Conservation (phyloP, 2,888 invertebrate genomes). For the Leptarthrus brevirostris region DNA sequence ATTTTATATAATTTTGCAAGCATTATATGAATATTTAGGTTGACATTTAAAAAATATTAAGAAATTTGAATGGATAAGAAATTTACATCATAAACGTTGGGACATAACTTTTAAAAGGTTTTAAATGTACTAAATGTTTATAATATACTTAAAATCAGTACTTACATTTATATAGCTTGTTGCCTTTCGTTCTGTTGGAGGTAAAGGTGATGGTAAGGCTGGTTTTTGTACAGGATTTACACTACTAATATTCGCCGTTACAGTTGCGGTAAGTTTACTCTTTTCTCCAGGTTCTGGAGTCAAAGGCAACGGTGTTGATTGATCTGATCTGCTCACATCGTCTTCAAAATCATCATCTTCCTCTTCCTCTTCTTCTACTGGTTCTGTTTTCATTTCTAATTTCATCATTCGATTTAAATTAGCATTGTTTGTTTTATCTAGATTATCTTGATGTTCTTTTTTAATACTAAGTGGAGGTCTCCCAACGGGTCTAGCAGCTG, state of each 20-base stretch:
- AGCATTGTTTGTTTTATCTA: conserved; percentile 51
- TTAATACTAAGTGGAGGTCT: conserved; percentile 55
- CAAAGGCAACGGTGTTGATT: conserved; percentile 58
- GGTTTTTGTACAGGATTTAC: conserved; percentile 63
- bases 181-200: conserved; percentile 72
- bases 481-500: conserved; percentile 34
- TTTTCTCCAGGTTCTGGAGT: conserved; percentile 52
- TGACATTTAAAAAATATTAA: too few species aligned
- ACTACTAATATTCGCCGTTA: conserved; percentile 48
- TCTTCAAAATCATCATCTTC: conserved; percentile 58
- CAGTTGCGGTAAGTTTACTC: conserved; percentile 40
- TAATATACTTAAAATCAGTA: conserved; percentile 18
- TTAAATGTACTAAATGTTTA: too few species aligned
- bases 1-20: too few species aligned
- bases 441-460: conserved; percentile 55
- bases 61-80: too few species aligned
- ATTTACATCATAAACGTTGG: too few species aligned
- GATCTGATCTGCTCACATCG: conserved; percentile 60
- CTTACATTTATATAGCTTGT: conserved; percentile 74
- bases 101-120: too few species aligned
- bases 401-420: conserved; percentile 60
- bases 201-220: conserved; percentile 65
- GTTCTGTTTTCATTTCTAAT: conserved; percentile 64
- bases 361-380: conserved; percentile 61
- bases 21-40: too few species aligned